Percentiles rank a stretch among this genome's conserved stretches.
These are phyloP conservation scores for Hirundo rustica DNA, from an alignment of 2,797 vertebrate species.

Conservation along the genomic window DNA sequence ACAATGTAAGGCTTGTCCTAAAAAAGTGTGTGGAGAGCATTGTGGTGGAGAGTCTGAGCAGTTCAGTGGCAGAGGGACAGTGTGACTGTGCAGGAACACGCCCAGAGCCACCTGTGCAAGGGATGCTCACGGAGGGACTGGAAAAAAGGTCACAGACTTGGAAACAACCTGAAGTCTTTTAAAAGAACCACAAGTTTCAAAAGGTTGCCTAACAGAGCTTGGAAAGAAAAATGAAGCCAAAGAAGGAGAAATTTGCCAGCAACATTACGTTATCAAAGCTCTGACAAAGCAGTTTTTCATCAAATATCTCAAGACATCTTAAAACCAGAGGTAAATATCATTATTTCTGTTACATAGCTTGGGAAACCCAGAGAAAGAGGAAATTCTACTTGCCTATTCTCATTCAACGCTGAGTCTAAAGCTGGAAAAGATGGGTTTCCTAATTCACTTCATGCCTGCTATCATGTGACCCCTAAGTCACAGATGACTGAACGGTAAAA, in stretches of 20 bases:
- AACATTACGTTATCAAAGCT: background rate
- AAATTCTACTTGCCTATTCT: background rate
- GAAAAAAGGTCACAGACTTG: background rate
- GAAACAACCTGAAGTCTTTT: background rate
- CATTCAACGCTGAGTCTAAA: background rate
- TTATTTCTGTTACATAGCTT: background rate
- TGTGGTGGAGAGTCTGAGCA: background rate
- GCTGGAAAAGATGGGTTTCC: background rate
- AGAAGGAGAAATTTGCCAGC: background rate
- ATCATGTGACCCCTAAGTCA: background rate
- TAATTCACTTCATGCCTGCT: background rate
- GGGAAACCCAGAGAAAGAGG: background rate
- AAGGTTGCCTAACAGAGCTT: background rate
- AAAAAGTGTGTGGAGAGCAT: background rate
- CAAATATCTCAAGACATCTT: background rate
- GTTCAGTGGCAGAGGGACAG: background rate
- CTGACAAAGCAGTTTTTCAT: background rate
- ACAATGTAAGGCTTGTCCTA: background rate
- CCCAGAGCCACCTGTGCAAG: background rate
- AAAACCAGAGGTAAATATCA: background rate
- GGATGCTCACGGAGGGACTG: background rate
- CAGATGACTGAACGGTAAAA: slow-evolving; percentile 38
- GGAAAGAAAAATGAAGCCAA: background rate
- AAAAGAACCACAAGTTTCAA: background rate
- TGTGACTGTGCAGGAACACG: background rate